Conservation (phyloP, 2,113 vertebrate genomes). For the Tylochromis polylepis region DNA sequence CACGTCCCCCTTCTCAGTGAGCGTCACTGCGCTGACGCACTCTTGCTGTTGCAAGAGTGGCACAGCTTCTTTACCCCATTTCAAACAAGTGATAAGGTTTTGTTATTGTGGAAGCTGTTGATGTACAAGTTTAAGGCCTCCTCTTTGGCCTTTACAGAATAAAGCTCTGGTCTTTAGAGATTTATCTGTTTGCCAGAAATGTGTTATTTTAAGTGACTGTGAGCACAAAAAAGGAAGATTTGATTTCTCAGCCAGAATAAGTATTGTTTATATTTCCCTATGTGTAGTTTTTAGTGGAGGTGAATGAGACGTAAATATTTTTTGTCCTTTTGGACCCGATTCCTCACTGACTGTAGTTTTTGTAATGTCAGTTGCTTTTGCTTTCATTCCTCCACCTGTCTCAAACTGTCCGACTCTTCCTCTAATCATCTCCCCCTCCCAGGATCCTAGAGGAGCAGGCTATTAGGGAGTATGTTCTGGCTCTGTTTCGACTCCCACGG, state of each 20-base stretch:
- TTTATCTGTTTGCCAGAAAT: neutral
- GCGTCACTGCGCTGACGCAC: neutral
- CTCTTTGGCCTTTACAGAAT: neutral
- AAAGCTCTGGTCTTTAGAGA: neutral
- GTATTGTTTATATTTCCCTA: neutral
- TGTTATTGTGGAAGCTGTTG: neutral
- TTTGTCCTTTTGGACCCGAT: neutral
- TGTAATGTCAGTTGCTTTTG: neutral
- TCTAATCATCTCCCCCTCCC: neutral
- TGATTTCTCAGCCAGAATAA: neutral
- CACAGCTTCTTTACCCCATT: neutral
- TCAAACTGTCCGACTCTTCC: neutral
- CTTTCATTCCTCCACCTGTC: neutral
- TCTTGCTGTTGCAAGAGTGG: neutral
- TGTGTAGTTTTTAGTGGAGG: neutral
- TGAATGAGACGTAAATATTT: accelerated
- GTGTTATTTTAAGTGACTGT: neutral
- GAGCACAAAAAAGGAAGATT: neutral
- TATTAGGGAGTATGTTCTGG: constrained; percentile 86
- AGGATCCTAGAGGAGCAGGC: constrained; percentile 91
- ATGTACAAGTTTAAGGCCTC: neutral
- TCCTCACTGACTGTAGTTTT: neutral
- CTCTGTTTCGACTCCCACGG: constrained; percentile 87
- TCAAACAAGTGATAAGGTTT: neutral
- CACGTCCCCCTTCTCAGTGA: neutral